These are phyloP conservation scores for Polypedilum vanderplanki DNA, from an alignment of 1,140 invertebrate genomes.

Conservation along the genomic window DNA sequence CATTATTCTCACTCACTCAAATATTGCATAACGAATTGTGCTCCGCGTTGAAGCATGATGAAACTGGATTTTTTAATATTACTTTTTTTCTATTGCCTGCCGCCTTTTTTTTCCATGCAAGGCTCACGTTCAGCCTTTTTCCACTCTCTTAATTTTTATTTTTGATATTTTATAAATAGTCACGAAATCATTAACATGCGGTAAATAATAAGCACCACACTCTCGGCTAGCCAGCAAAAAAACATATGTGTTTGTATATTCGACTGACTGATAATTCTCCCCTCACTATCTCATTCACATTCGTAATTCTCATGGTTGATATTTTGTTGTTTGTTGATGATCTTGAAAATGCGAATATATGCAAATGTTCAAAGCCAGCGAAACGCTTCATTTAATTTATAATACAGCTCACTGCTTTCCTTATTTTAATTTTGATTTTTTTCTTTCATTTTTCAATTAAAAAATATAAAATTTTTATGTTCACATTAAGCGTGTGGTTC, in stretches of 20 bases:
- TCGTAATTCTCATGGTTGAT: background rate
- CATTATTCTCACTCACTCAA: background rate
- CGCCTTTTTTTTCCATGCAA: background rate
- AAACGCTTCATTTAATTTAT: background rate
- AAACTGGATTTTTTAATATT: slow-evolving; percentile 14
- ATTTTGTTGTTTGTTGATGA: slow-evolving; percentile 19
- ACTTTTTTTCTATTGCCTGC: background rate
- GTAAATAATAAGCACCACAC: background rate
- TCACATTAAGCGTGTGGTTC: background rate
- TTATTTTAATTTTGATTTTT: background rate
- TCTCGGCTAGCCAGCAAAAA: background rate
- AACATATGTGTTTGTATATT: background rate
- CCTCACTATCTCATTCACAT: background rate
- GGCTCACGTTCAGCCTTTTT: background rate
- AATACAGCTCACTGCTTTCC: background rate
- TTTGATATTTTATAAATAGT: background rate
- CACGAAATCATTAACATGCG: background rate
- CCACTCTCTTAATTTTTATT: background rate
- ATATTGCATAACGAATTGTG: background rate
- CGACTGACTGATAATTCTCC: no score
- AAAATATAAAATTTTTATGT: background rate
- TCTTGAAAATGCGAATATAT: slow-evolving; percentile 15
- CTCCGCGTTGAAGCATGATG: slow-evolving; percentile 10
- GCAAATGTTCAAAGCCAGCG: background rate
- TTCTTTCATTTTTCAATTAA: background rate